Conservation (phyloP, 2,113 vertebrate species). For the Lanius ludovicianus region DNA sequence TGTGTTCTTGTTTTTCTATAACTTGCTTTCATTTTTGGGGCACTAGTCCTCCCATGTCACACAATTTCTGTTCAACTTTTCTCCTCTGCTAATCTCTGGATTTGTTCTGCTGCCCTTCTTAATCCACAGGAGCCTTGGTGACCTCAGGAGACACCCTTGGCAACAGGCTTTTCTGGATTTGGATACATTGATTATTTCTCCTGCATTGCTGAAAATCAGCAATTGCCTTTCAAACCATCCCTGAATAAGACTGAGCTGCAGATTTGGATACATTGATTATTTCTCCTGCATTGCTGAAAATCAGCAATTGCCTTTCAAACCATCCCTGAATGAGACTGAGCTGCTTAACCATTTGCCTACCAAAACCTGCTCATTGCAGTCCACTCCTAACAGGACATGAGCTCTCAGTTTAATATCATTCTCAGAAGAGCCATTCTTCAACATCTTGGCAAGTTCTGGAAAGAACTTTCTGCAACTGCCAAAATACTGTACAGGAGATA, state of each 20-base stretch:
- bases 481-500: neutral
- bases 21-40: neutral
- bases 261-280: neutral
- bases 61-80: slow-evolving; percentile 41
- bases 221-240: neutral
- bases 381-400: neutral
- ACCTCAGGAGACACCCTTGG: slow-evolving; percentile 19
- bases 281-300: slow-evolving; percentile 8
- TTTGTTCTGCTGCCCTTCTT: slow-evolving; percentile 43
- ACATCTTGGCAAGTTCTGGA: neutral
- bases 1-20: neutral
- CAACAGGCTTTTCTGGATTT: slow-evolving; percentile 37
- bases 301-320: neutral
- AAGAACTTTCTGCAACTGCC: neutral
- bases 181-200: neutral
- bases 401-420: neutral
- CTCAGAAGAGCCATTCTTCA: neutral
- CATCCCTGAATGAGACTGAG: neutral
- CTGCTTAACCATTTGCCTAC: neutral
- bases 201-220: neutral
- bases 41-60: slow-evolving; percentile 7
- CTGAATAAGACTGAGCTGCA: neutral
- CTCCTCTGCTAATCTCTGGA: slow-evolving; percentile 45
- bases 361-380: neutral
- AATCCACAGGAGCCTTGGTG: slow-evolving; percentile 31